phyloP scores from a whole-genome alignment of 2,888 invertebrate species.

The Camptogramma bilineatum region DNA sequence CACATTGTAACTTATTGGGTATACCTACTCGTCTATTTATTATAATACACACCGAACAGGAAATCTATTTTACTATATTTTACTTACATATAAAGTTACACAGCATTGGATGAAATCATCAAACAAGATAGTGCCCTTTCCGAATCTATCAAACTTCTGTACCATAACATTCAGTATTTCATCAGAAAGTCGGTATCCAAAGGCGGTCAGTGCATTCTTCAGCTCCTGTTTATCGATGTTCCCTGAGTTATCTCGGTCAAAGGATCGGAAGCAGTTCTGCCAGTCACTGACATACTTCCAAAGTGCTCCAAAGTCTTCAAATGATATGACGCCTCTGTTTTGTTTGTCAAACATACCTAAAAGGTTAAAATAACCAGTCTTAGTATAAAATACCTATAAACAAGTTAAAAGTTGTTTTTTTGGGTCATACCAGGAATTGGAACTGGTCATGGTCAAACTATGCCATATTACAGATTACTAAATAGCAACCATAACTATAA shows the following conservation, averaged over 20 bases:
- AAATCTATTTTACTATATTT: conserved; percentile 26
- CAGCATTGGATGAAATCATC: conserved; percentile 99
- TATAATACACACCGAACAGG: too few relatives aligned
- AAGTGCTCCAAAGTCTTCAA: conserved; percentile 97
- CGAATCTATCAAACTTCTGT: conserved; percentile 96
- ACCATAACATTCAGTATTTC: conserved; percentile 92
- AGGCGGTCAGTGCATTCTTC: conserved; percentile 94
- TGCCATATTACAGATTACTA: too few relatives aligned
- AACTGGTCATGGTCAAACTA: too few relatives aligned
- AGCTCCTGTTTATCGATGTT: conserved; percentile 96
- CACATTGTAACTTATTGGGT: too few relatives aligned
- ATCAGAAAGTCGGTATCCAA: conserved; percentile 95
- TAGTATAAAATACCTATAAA: too few relatives aligned
- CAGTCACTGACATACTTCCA: conserved; percentile 99
- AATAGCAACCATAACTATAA: too few relatives aligned
- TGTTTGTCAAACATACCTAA: conserved; percentile 97
- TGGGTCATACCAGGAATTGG: too few relatives aligned
- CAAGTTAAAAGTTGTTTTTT: too few relatives aligned
- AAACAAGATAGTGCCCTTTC: conserved; percentile 96
- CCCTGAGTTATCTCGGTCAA: conserved; percentile 96
- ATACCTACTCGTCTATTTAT: too few relatives aligned
- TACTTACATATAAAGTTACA: conserved; percentile 95
- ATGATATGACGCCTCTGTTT: conserved; percentile 94
- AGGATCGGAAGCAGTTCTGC: conserved; percentile 97
- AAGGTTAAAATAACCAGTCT: conserved; percentile 50